These are phyloP conservation scores for Catonia carolina DNA, from an alignment of 2,888 invertebrate species.

Conservation along the genomic window DNA sequence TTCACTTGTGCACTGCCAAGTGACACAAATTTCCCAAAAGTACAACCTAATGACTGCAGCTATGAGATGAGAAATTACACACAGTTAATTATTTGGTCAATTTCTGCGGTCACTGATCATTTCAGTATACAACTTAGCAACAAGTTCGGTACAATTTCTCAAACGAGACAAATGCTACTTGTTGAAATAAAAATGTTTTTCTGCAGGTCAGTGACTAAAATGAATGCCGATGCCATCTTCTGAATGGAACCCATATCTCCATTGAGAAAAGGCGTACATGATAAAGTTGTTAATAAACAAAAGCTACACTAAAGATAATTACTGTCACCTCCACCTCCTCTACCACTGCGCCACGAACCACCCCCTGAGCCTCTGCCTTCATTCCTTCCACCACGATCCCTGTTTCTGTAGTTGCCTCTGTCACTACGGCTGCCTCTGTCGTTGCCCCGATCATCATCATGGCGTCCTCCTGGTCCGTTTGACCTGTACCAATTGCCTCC, in stretches of 20 bases:
- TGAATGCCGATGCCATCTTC: too few species aligned
- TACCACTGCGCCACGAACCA: conserved; percentile 32
- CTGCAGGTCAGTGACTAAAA: too few species aligned
- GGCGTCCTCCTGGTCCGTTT: conserved; percentile 36
- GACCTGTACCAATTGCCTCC: conserved; percentile 4
- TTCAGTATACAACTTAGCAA: too few species aligned
- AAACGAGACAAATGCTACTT: too few species aligned
- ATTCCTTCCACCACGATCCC: conserved; percentile 48
- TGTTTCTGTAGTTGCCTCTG: conserved; percentile 46
- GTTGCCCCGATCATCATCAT: conserved; percentile 41
- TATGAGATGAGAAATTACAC: too few species aligned
- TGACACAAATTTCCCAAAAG: too few species aligned
- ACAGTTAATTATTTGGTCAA: too few species aligned
- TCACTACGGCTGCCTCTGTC: conserved; percentile 49
- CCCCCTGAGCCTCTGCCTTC: conserved; percentile 51
- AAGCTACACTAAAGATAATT: conserved; percentile 9
- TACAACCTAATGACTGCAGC: too few species aligned
- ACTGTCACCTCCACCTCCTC: conserved; percentile 17
- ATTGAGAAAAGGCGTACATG: neutral
- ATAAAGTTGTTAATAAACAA: neutral
- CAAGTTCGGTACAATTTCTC: too few species aligned
- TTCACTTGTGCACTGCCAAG: too few species aligned
- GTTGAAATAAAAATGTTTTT: too few species aligned
- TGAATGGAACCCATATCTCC: neutral
- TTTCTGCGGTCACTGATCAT: too few species aligned